Base-by-base conservation (phyloP, 30 jellyfish, hydroid and myxozoan genomes). In the Pelagia noctiluca region DNA sequence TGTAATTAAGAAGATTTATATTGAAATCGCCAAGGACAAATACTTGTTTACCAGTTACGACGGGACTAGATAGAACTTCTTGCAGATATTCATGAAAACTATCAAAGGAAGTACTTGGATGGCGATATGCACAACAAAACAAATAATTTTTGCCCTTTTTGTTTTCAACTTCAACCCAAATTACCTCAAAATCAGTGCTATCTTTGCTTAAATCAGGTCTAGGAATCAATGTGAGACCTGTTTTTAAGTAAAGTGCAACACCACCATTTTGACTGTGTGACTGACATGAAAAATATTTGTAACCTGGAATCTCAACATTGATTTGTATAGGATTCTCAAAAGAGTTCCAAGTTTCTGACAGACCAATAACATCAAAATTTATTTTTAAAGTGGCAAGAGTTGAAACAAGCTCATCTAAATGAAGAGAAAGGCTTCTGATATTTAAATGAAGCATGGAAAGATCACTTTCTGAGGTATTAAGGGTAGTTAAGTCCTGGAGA, bases 321-420 rank as follows among this genome's bases (percentile, higher is more conserved):
- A 52, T 52, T 52, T 52, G 68, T 19, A 52, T 52, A 52, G 68
- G 82, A 36, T 36, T 32, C 35, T 79, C 77, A 61, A 63, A 24
- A 34, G 66, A 47, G 31, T 79, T 38, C 90, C 82, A 79, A 13
- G 60, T 62, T 47, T 79, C 90, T 53, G 90, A 79, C 31, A 79
- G 46, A 34, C 90, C 82, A 28, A 62, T 60, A 47, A 79, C 68
- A 79, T 79, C 90, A 62, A 79, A 62, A 38, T 37, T 60, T 24
- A 79, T 38, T 79, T 62, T 77, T n/a, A 34, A 24, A 35, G 67
- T 42, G 50, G 81, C 57, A 28, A 53, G 69, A 18, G 50, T 31
- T 33, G 23, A 34, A 63, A 62, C 69, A 35, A 79, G 73, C 46
- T 79, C 90, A 79, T 79, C 90, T 53, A 16, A 37, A 47, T 79